Percentiles rank a stretch among this genome's conserved stretches.
phyloP scores from a whole-genome alignment of 1,140 invertebrate genomes.

The Diachasma alloeum region DNA sequence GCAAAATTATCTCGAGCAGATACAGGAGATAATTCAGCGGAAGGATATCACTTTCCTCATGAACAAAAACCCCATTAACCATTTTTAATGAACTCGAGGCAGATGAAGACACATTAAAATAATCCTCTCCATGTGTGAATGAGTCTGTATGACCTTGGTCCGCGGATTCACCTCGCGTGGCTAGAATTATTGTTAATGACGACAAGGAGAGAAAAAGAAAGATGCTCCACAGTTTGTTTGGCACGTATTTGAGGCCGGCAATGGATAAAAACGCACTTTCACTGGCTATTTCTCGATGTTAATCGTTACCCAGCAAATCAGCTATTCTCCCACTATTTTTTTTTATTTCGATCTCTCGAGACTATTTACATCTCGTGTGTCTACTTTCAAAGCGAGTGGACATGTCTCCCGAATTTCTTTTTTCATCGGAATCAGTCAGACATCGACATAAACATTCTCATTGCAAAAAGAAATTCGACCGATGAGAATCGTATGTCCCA shows the following conservation, averaged over 20 bases:
- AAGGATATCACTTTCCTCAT: not conserved
- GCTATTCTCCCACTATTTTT: slow-evolving; percentile 17
- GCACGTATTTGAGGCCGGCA: not conserved
- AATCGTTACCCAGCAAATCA: slow-evolving; percentile 42
- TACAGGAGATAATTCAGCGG: not conserved
- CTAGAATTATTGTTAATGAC: slow-evolving; percentile 16
- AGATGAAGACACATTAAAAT: not conserved
- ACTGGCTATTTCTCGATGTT: slow-evolving; percentile 48
- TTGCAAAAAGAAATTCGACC: no score
- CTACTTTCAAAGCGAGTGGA: slow-evolving; percentile 48
- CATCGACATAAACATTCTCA: no score
- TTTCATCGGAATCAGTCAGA: not conserved
- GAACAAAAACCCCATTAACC: not conserved
- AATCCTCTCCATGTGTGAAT: not conserved
- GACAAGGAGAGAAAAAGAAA: slow-evolving; percentile 1
- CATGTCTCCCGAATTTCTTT: slow-evolving; percentile 31
- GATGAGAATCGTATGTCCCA: no score
- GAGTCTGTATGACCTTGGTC: slow-evolving; percentile 10
- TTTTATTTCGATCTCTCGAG: slow-evolving; percentile 18
- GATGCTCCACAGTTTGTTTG: not conserved
- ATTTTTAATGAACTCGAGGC: not conserved
- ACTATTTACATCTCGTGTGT: slow-evolving; percentile 48
- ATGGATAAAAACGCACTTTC: slow-evolving; percentile 41
- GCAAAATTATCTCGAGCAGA: not conserved
- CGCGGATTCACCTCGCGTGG: not conserved